These are phyloP conservation scores for Eremophila alpestris DNA, from an alignment of 2,797 vertebrate species.

Conservation along the genomic window DNA sequence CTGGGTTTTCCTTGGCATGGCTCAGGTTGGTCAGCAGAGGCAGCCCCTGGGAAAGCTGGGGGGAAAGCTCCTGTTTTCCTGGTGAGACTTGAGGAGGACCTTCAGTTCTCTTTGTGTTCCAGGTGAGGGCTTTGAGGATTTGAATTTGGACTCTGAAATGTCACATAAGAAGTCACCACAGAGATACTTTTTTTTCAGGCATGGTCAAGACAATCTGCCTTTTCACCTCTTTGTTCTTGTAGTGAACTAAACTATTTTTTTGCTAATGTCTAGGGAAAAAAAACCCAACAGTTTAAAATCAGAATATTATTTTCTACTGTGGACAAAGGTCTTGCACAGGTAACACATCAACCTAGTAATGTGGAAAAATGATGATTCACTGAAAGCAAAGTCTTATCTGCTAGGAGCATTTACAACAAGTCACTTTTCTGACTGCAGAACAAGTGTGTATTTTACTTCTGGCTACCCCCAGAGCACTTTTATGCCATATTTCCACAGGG, in stretches of 20 bases:
- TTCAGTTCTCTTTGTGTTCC: background rate
- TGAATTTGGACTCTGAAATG: background rate
- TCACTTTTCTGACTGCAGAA: background rate
- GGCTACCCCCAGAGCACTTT: background rate
- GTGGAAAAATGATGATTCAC: background rate
- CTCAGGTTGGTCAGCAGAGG: background rate
- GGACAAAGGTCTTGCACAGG: background rate
- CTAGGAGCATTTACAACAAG: background rate
- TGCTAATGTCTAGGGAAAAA: background rate
- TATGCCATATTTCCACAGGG: background rate
- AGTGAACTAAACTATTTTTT: background rate
- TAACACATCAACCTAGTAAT: background rate
- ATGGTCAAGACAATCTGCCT: background rate
- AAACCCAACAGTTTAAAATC: background rate
- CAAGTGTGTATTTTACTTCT: background rate
- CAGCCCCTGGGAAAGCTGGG: background rate
- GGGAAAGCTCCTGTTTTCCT: background rate
- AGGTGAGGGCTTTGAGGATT: background rate
- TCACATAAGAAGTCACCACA: background rate
- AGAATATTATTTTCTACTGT: background rate
- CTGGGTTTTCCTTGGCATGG: fast-evolving
- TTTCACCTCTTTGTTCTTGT: background rate
- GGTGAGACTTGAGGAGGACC: background rate
- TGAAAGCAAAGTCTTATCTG: background rate
- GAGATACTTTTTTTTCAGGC: background rate